phyloP scores from a whole-genome alignment of 1,140 invertebrate species.

The Euura saliciscinereae region DNA sequence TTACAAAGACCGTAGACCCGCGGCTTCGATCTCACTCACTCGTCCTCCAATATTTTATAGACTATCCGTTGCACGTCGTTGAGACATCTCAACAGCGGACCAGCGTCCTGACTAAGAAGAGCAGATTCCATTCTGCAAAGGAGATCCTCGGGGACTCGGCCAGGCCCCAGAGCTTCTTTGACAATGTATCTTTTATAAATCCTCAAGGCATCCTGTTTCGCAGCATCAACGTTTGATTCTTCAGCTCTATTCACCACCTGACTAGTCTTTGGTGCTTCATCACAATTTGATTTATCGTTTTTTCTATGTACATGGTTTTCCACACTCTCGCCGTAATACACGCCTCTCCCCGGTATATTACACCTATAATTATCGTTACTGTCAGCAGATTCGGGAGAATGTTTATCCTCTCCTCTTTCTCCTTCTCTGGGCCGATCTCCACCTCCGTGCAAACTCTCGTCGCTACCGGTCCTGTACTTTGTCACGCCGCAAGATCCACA shows the following conservation, averaged over 20 bases:
- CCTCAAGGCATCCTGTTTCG: slow-evolving; percentile 56
- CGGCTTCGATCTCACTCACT: slow-evolving; percentile 38
- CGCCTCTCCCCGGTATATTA: slow-evolving; percentile 16
- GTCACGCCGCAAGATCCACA: slow-evolving; percentile 38
- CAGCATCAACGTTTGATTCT: slow-evolving; percentile 36
- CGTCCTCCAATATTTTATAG: slow-evolving; percentile 49
- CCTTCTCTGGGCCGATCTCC: background rate
- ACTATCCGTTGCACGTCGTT: slow-evolving; percentile 45
- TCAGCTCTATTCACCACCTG: slow-evolving; percentile 28
- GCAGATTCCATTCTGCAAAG: slow-evolving; percentile 55
- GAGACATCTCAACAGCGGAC: slow-evolving; percentile 45
- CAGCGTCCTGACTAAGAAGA: slow-evolving; percentile 43
- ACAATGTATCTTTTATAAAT: slow-evolving; percentile 63
- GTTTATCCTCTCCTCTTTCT: background rate
- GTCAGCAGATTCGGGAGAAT: slow-evolving; percentile 18
- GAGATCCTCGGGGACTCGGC: slow-evolving; percentile 53
- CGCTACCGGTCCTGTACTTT: slow-evolving; percentile 16
- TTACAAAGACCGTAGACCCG: background rate
- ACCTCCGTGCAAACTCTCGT: background rate
- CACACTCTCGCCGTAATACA: background rate
- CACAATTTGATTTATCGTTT: slow-evolving; percentile 33
- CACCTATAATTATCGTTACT: slow-evolving; percentile 31
- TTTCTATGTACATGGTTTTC: slow-evolving; percentile 37
- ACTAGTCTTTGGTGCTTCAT: slow-evolving; percentile 51
- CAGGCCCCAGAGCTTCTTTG: slow-evolving; percentile 51